phyloP scores from a whole-genome alignment of 2,888 invertebrate genomes.

The Melanophora roralis region DNA sequence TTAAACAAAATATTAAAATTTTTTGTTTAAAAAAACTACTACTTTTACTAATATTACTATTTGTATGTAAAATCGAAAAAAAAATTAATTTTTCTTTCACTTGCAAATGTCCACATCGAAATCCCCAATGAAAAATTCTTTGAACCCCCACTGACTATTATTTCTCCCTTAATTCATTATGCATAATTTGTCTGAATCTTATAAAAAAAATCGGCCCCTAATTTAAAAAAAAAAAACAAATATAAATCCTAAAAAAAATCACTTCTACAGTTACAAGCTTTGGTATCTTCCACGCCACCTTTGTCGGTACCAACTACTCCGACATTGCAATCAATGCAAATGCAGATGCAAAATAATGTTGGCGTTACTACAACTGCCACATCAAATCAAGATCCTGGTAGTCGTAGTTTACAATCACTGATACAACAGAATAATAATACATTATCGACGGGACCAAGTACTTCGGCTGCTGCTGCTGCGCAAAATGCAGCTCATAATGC shows the following conservation, averaged over 20 bases:
- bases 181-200: constrained; percentile 25
- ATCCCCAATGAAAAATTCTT: not conserved
- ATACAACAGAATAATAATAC: constrained; percentile 69
- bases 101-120: not conserved
- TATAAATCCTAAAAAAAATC: constrained; percentile 22
- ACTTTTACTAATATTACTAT: constrained; percentile 37
- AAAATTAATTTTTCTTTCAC: constrained; percentile 1
- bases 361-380: constrained; percentile 61
- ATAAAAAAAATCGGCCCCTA: constrained; percentile 20
- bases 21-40: not conserved
- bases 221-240: constrained; percentile 7
- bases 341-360: constrained; percentile 73
- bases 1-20: too few relatives aligned
- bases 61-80: constrained; percentile 45
- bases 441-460: constrained; percentile 69
- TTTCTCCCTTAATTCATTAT: constrained; percentile 11
- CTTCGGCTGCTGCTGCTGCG: constrained; percentile 72
- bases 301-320: constrained; percentile 76
- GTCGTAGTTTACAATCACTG: constrained; percentile 74
- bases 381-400: constrained; percentile 68
- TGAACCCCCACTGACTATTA: not conserved
- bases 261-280: constrained; percentile 75
- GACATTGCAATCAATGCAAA: constrained; percentile 76
- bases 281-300: constrained; percentile 76
- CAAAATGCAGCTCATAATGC: constrained; percentile 59